Evolutionary conservation across 2,113 vertebrate genomes (phyloP), one percentile per base, ranked within the genome.

Genomic region (Ptilonorhynchus violaceus): DNA sequence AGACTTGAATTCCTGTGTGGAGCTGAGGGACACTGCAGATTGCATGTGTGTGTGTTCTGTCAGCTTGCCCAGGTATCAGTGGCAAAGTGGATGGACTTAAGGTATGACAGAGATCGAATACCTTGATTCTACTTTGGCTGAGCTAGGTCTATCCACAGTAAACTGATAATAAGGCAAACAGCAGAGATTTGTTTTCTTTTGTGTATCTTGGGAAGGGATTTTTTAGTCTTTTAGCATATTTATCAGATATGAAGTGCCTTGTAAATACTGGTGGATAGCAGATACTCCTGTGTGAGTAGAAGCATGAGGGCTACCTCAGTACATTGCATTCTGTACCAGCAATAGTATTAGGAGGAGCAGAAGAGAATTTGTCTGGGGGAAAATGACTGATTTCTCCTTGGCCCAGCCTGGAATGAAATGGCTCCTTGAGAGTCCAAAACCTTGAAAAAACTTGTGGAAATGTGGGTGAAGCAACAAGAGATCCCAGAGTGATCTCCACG

Each of bases 31-130:
- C 11, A 5, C n/a, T 1, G 1, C 35, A 37, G 85, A 37, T 53
- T 42, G 75, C 35, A 30, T 89, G 46, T 80, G 47, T 89, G 46
- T 75, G 42, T 67, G 78, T 56, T 93, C 78, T 88, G 53, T 94
- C 93, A 73, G 92, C 97, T 95, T 96, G 75, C 90, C 94, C 95
- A 72, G 95, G 97, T 97, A 93, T 31, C 88, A 68, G 64, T 33
- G 93, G 78, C 88, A 93, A 88, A 89, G 73, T 81, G 93, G 66
- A 22, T 81, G 79, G 85, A 70, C 82, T 93, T 91, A 72, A 88
- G n/a, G 62, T 46, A 9, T 79, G 90, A 77, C 68, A 42, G 79
- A 78, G 53, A 91, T 72, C 73, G 92, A 49, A 77, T 16, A 17
- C 22, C 68, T 67, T 9, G 15, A 35, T 90, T 87, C 64, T 47